These are phyloP conservation scores for Pongo pygmaeus DNA, from an alignment of 2,113 vertebrate species.

Conservation along the genomic window DNA sequence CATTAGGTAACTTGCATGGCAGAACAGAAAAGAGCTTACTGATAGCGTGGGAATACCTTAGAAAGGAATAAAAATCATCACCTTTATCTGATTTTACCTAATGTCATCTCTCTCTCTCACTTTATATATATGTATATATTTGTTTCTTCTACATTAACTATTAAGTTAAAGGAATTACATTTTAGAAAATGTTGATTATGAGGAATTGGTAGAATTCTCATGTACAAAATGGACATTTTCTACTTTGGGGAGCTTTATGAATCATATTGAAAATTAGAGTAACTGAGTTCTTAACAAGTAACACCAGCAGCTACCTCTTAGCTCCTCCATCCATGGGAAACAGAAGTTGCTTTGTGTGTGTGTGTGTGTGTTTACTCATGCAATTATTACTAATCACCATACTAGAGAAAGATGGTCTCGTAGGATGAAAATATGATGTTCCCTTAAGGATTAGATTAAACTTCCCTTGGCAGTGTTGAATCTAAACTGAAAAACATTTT, in stretches of 20 bases:
- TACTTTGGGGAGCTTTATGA: neutral
- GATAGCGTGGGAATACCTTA: neutral
- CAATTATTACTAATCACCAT: neutral
- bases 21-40: neutral
- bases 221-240: neutral
- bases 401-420: neutral
- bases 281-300: constrained; percentile 25
- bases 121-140: neutral
- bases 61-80: neutral
- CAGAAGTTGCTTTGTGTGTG: neutral
- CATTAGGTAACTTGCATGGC: neutral
- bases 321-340: neutral
- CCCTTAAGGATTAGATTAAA: constrained; percentile 9
- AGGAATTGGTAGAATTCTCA: neutral
- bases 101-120: neutral
- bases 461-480: neutral
- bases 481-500: constrained; percentile 26
- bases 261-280: neutral
- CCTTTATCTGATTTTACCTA: constrained; percentile 19
- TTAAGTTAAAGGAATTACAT: neutral
- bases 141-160: neutral
- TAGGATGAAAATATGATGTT: constrained; percentile 9
- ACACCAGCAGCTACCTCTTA: neutral
- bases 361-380: neutral
- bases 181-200: constrained; percentile 10